phyloP scores from a whole-genome alignment of 2,113 vertebrate genomes.

The Anhinga rufa region DNA sequence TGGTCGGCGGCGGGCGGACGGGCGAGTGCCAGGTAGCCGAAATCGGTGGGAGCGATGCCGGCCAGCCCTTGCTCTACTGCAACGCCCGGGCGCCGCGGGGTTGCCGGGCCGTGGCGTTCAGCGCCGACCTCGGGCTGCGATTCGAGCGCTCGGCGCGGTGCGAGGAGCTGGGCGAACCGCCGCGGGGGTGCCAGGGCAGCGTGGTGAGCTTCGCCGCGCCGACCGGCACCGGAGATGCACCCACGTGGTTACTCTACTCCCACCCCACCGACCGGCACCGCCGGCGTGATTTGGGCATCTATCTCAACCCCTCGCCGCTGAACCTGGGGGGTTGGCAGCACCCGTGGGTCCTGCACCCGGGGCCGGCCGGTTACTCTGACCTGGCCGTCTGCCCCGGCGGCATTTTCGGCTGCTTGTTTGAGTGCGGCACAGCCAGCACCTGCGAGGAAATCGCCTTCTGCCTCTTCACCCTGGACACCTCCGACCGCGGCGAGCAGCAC shows the following conservation, averaged over 20 bases:
- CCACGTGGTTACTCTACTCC: slow-evolving; percentile 84
- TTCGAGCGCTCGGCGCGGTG: slow-evolving; percentile 70
- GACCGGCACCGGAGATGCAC: rapidly evolving
- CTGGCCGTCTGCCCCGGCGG: slow-evolving; percentile 67
- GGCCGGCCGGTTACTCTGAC: slow-evolving; percentile 90
- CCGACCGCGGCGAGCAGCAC: rapidly evolving
- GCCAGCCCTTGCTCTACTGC: slow-evolving; percentile 74
- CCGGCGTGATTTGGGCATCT: slow-evolving; percentile 82
- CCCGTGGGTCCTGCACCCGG: slow-evolving; percentile 78
- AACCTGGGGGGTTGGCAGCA: slow-evolving; percentile 67
- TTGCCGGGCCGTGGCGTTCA: slow-evolving; percentile 79
- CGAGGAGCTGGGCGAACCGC: slow-evolving; percentile 70
- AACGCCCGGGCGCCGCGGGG: slow-evolving; percentile 75
- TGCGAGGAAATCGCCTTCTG: slow-evolving; percentile 70
- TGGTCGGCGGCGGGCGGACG: slow-evolving; percentile 32
- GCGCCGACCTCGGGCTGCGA: slow-evolving; percentile 64
- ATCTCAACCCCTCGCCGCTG: slow-evolving; percentile 79
- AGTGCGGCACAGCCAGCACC: slow-evolving; percentile 70
- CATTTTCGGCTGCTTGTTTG: slow-evolving; percentile 85
- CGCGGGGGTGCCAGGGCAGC: slow-evolving; percentile 87
- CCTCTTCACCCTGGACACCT: slow-evolving; percentile 29
- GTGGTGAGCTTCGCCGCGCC: slow-evolving; percentile 77
- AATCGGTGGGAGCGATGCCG: neutral
- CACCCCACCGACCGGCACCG: slow-evolving; percentile 77
- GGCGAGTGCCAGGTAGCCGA: slow-evolving; percentile 89